These are phyloP conservation scores for Drosophila arizonae DNA, from an alignment of 1,140 invertebrate species.

Conservation along the genomic window DNA sequence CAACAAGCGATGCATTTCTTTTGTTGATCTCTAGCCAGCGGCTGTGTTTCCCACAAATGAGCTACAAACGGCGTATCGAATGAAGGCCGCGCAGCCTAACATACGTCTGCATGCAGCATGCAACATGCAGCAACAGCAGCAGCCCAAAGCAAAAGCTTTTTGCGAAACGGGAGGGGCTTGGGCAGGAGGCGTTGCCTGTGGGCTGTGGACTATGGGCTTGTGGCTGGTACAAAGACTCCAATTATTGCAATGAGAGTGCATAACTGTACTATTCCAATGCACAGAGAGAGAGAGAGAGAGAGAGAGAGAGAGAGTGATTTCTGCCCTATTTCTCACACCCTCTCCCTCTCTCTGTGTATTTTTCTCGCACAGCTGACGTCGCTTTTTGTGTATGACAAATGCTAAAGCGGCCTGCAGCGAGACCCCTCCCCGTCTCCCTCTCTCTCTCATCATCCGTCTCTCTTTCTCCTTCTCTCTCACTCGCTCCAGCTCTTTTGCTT, in stretches of 20 bases:
- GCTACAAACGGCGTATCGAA: slow-evolving; percentile 20
- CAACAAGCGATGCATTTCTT: slow-evolving; percentile 56
- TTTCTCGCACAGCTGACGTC: slow-evolving; percentile 43
- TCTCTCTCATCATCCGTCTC: neutral
- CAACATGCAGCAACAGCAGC: neutral
- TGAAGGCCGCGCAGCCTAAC: neutral
- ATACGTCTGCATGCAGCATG: slow-evolving; percentile 1
- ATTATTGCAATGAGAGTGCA: slow-evolving; percentile 45
- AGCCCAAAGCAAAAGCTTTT: neutral
- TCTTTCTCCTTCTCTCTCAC: neutral
- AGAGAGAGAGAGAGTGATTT: neutral
- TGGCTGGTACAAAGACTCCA: slow-evolving; percentile 31
- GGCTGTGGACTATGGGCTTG: neutral
- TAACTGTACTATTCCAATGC: slow-evolving; percentile 37
- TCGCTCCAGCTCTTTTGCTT: neutral
- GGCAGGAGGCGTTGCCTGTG: neutral
- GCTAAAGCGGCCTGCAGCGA: slow-evolving; percentile 32
- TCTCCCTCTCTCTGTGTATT: slow-evolving; percentile 4
- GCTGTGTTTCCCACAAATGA: slow-evolving; percentile 20
- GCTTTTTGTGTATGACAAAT: slow-evolving; percentile 51
- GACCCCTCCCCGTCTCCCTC: neutral
- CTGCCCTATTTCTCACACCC: too few species aligned
- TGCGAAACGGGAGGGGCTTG: neutral
- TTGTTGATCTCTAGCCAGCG: slow-evolving; percentile 22
- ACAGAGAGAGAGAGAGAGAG: neutral